Conservation (phyloP, 2,113 vertebrate species). For the Balaeniceps rex region DNA sequence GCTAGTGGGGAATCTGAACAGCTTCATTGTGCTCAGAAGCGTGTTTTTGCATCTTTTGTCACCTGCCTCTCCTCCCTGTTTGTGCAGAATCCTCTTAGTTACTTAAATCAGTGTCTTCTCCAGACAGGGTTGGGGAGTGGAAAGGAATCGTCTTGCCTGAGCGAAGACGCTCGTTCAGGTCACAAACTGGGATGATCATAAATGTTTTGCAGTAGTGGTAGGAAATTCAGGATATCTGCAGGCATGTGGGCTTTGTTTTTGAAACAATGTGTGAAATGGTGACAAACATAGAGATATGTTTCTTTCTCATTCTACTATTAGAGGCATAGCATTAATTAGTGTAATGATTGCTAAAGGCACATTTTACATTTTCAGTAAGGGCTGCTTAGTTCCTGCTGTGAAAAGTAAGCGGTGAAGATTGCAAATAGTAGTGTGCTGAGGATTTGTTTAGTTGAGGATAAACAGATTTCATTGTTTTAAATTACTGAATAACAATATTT, state of each 20-base stretch:
- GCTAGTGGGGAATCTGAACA: background rate
- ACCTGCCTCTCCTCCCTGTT: background rate
- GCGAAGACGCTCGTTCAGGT: background rate
- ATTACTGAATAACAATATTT: background rate
- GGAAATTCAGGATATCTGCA: background rate
- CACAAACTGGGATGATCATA: conserved; percentile 52
- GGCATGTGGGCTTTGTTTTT: conserved; percentile 8
- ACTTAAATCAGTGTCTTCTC: background rate
- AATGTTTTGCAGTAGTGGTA: conserved; percentile 38
- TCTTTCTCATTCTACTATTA: background rate
- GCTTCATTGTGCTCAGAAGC: background rate
- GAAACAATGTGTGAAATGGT: background rate
- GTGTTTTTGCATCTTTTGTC: background rate
- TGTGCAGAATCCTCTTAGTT: background rate
- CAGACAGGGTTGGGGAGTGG: background rate
- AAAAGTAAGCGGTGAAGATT: background rate
- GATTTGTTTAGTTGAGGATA: background rate
- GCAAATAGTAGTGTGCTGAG: background rate
- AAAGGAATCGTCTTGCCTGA: conserved; percentile 12
- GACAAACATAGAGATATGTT: background rate
- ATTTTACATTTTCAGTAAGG: background rate
- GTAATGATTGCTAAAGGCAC: background rate
- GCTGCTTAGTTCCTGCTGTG: background rate
- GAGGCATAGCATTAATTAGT: background rate
- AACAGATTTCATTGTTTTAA: background rate